These are phyloP conservation scores for Meriones unguiculatus DNA, from an alignment of 2,113 vertebrate species.

Conservation along the genomic window DNA sequence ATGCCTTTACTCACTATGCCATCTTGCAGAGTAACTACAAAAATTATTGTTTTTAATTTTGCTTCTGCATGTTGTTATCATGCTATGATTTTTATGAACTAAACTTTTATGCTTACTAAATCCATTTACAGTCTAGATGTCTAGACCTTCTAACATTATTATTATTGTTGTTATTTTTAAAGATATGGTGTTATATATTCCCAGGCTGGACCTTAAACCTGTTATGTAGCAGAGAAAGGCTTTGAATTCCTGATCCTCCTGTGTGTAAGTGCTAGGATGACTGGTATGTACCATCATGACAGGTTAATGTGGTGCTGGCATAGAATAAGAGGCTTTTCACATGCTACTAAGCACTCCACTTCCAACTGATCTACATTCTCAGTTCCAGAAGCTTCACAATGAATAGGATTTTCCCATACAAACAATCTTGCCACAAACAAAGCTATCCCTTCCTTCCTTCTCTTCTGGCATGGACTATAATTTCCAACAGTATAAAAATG, in stretches of 20 bases:
- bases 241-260: background rate
- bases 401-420: background rate
- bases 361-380: background rate
- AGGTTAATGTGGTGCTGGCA: background rate
- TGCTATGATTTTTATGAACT: background rate
- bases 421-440: background rate
- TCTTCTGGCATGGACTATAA: background rate
- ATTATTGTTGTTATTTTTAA: background rate
- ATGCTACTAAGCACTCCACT: background rate
- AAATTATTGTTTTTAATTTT: background rate
- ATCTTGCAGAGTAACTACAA: background rate
- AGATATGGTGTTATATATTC: background rate
- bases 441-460: background rate
- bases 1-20: background rate
- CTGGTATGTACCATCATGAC: background rate
- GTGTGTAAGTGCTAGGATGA: background rate
- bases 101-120: background rate
- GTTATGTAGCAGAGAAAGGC: background rate
- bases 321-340: background rate
- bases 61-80: background rate
- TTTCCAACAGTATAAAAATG: background rate
- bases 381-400: background rate
- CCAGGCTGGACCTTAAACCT: background rate
- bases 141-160: background rate
- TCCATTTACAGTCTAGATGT: background rate